Base-by-base conservation (phyloP, 2,113 vertebrate species). In the Electrona antarctica region DNA sequence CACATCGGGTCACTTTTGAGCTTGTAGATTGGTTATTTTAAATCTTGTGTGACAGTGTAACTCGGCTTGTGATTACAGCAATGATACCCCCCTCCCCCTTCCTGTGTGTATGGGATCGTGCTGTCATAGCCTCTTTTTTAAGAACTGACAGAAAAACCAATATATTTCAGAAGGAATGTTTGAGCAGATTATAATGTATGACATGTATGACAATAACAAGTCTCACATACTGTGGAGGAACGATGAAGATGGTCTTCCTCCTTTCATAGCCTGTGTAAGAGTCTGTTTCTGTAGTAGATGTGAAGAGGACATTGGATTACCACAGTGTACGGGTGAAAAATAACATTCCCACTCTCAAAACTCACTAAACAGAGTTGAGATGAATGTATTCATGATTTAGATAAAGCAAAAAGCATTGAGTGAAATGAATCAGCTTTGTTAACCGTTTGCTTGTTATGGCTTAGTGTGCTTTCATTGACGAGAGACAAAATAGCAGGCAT, bases 351-450 rank as follows among this genome's bases (percentile, higher is more conserved):
- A 1, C 13, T 72, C 46, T 58, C 0, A 4, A 66, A 67, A 69
- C 49, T 48, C 49, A 47, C 49, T 21, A 28, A 7, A 45, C 58
- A 72, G 65, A 73, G 13, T 59, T 77, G 47, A 80, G 49, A 80
- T 83, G 82, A 88, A 89, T 86, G 82, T 83, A 83, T 84, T 68
- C 46, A 55, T 11, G 9, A 48, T 79, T 57, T 41, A 71, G 54
- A 73, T 0, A 2, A 77, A 65, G 52, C 54, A 77, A 59, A 78
- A 74, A 57, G 15, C 33, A 59, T 64, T 65, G 29, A 21, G 54
- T 3, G 12, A 45, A 2, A 4, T 12, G 45, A 7, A 60, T 60
- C 51, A 50, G 21, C 41, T 68, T 64, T 69, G 15, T 69, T 6
- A 61, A 54, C 51, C 13, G 21, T 55, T 55, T 6, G 60, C 46